Conservation (phyloP, 2,888 invertebrate species). For the Amphipoea oculea region DNA sequence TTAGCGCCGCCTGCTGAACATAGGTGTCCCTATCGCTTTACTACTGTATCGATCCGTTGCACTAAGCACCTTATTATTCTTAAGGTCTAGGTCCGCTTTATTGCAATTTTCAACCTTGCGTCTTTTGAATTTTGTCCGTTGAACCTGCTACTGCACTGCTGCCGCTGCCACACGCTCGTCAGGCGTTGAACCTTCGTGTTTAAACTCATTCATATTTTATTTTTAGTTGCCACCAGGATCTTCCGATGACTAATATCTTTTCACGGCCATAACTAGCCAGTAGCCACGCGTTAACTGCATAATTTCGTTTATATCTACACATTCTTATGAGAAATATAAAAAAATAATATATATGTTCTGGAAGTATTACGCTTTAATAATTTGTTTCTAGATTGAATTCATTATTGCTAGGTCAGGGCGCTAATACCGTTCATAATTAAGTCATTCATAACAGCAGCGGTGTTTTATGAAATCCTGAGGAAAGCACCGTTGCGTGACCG, state of each 20-base stretch:
- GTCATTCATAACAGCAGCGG: slow-evolving; percentile 75
- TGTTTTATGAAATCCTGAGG: slow-evolving; percentile 78
- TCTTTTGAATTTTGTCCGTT: slow-evolving; percentile 54
- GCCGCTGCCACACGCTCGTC: slow-evolving; percentile 37
- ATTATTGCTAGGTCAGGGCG: slow-evolving; percentile 44
- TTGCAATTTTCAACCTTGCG: slow-evolving; percentile 54
- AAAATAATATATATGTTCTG: neutral
- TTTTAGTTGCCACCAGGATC: slow-evolving; percentile 61
- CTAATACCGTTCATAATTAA: slow-evolving; percentile 69
- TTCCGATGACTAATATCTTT: slow-evolving; percentile 60
- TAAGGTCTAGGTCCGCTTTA: slow-evolving; percentile 66
- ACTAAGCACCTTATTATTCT: slow-evolving; percentile 76
- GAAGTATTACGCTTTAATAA: slow-evolving; percentile 18
- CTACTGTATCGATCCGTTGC: slow-evolving; percentile 87
- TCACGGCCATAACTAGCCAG: slow-evolving; percentile 50
- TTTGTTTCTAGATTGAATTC: slow-evolving; percentile 35
- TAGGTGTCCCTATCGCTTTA: slow-evolving; percentile 80
- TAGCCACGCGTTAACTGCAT: slow-evolving; percentile 51
- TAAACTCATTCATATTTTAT: slow-evolving; percentile 50
- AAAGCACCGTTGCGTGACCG: slow-evolving; percentile 84
- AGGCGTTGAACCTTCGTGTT: slow-evolving; percentile 52
- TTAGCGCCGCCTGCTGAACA: slow-evolving; percentile 86
- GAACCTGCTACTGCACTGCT: slow-evolving; percentile 48
- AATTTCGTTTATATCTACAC: slow-evolving; percentile 43
- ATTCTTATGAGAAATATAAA: slow-evolving; percentile 13